These are phyloP conservation scores for Heterodera carotae DNA, from an alignment of 1,140 invertebrate genomes.

Conservation along the genomic window DNA sequence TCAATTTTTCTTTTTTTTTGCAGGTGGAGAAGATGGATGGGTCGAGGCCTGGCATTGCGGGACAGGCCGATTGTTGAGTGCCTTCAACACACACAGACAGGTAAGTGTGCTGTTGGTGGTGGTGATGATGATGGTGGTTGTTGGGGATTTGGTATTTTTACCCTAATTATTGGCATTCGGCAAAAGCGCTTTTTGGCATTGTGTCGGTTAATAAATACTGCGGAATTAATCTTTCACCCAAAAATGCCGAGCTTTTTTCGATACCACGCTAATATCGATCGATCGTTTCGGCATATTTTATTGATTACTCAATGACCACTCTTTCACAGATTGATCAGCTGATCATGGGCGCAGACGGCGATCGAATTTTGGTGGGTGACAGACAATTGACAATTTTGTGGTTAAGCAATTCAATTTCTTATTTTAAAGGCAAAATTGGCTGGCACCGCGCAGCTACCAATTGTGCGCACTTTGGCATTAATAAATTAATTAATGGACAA, in stretches of 20 bases:
- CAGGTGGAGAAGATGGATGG: constrained; percentile 53
- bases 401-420: no score
- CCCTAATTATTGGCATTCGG: no score
- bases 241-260: no score
- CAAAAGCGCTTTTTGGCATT: no score
- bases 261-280: background rate
- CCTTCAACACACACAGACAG: constrained; percentile 53
- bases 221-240: no score
- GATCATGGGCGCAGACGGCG: constrained; percentile 45
- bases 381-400: background rate
- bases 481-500: no score
- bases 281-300: background rate
- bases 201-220: no score
- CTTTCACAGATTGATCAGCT: constrained; percentile 29
- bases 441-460: constrained; percentile 46
- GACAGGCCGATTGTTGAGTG: constrained; percentile 36
- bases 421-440: constrained; percentile 26
- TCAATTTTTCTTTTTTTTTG: constrained; percentile 25
- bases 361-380: constrained; percentile 41
- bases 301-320: background rate
- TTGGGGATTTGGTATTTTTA: no score
- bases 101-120: background rate
- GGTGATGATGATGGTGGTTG: no score
- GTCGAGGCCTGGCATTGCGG: constrained; percentile 44
- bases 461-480: background rate